Evolutionary conservation across 2,113 vertebrate genomes (phyloP), one percentile per base, ranked within the genome.

Genomic region (Melanerpes aurifrons): DNA sequence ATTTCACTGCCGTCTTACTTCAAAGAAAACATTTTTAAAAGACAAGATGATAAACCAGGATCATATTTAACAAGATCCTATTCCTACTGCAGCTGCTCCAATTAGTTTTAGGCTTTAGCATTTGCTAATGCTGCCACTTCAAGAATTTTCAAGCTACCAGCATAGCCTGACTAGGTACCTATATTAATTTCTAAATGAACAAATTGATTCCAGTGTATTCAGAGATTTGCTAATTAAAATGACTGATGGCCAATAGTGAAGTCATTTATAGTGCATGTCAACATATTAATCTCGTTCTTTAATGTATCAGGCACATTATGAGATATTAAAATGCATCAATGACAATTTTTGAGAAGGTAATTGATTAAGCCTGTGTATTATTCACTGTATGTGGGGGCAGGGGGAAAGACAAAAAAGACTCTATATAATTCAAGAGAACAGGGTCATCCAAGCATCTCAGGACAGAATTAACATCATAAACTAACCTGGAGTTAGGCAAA

Each of bases 61-160:
- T 31, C 43, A 37, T 28, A 69, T 85, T 78, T 67, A 89, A 93
- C 71, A 82, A 53, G 57, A 89, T n/a, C 24, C 20, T 26, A 63
- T 74, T 89, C 86, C 78, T 80, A 21, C 21, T 93, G 68, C 87
- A 96, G 87, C 67, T 90, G 72, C 45, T 94, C 66, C 69, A 77
- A 72, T 81, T 93, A 80, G 74, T 54, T 94, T 94, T 35, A 88
- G 56, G 56, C 82, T 85, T 89, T 40, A 94, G 68, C 94, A 94
- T 53, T 43, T 90, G 26, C 28, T 76, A 77, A 87, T 43, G 18
- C 29, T 45, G 61, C 25, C 19, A 69, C 78, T 91, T 92, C 71
- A 43, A 74, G 15, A 54, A 73, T 64, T 89, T 82, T 26, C 84
- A 72, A 86, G 86, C 37, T 26, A 68, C 22, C 7, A 66, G 28